phyloP scores from a whole-genome alignment of 2,797 vertebrate genomes.

The Gobio occitaniae region DNA sequence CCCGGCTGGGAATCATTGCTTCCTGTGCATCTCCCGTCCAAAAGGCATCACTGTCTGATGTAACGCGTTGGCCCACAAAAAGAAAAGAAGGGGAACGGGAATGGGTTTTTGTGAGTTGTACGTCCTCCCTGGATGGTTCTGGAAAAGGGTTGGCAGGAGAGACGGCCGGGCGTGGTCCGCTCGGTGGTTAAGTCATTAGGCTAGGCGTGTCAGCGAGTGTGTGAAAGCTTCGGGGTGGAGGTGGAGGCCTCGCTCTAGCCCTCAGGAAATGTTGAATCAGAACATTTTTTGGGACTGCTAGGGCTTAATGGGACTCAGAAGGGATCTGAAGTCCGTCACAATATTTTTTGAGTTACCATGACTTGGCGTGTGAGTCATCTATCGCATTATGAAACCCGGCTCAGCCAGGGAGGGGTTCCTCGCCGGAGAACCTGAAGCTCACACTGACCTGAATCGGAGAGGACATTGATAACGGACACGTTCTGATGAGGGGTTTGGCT shows the following conservation, averaged over 20 bases:
- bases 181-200: slow-evolving; percentile 80
- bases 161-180: slow-evolving; percentile 62
- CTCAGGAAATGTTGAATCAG: slow-evolving; percentile 77
- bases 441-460: slow-evolving; percentile 42
- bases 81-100: slow-evolving; percentile 24
- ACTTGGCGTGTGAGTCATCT: slow-evolving; percentile 65
- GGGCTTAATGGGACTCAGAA: slow-evolving; percentile 61
- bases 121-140: slow-evolving; percentile 49
- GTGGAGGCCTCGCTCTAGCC: slow-evolving; percentile 72
- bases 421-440: slow-evolving; percentile 51
- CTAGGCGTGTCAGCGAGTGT: slow-evolving; percentile 69
- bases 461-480: slow-evolving; percentile 31
- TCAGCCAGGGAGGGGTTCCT: slow-evolving; percentile 57
- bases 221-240: slow-evolving; percentile 53
- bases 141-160: slow-evolving; percentile 52
- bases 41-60: slow-evolving; percentile 50
- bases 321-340: slow-evolving; percentile 59
- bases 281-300: slow-evolving; percentile 57
- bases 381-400: slow-evolving; percentile 53
- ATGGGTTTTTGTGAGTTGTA: slow-evolving; percentile 30
- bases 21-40: slow-evolving; percentile 44
- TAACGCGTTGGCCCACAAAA: slow-evolving; percentile 37
- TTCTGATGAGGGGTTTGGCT: slow-evolving; percentile 42
- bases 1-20: slow-evolving; percentile 34
- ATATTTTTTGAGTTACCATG: slow-evolving; percentile 69